phyloP scores from a whole-genome alignment of 2,888 invertebrate genomes.

The Mactromeris polynyma region DNA sequence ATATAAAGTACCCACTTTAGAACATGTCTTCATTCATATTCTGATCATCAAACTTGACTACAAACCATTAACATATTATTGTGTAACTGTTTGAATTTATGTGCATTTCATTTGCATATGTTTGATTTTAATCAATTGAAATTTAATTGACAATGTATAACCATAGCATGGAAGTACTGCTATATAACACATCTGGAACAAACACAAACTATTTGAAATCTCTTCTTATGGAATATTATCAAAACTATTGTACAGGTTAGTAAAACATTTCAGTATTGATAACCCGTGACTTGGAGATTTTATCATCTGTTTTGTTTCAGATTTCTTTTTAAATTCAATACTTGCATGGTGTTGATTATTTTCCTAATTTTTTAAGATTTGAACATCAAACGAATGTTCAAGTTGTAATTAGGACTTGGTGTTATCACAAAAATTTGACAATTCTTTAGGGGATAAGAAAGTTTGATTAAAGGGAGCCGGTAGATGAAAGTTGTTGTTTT shows the following conservation, averaged over 20 bases:
- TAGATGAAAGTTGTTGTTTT: slow-evolving; percentile 46
- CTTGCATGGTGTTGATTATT: not conserved
- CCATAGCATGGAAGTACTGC: slow-evolving; percentile 35
- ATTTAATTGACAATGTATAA: not conserved
- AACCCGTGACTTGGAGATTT: too few relatives aligned
- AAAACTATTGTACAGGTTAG: slow-evolving; percentile 53
- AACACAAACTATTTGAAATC: slow-evolving; percentile 61
- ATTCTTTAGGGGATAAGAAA: slow-evolving; percentile 28
- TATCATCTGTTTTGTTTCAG: too few relatives aligned
- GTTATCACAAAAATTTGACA: not conserved
- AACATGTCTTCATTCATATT: not conserved
- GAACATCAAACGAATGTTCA: not conserved
- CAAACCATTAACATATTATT: not conserved
- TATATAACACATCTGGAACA: slow-evolving; percentile 53
- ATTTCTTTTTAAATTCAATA: not conserved
- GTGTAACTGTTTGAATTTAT: not conserved
- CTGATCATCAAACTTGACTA: not conserved
- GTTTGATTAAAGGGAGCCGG: not conserved
- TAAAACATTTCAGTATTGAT: not conserved
- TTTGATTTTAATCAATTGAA: slow-evolving; percentile 14
- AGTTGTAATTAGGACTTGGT: not conserved
- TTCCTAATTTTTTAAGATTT: not conserved
- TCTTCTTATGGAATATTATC: slow-evolving; percentile 52
- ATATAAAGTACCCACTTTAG: not conserved
- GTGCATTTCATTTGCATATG: not conserved